Evolutionary conservation across 2,888 invertebrate species (phyloP).

Genomic region (Caenorhabditis angaria): DNA sequence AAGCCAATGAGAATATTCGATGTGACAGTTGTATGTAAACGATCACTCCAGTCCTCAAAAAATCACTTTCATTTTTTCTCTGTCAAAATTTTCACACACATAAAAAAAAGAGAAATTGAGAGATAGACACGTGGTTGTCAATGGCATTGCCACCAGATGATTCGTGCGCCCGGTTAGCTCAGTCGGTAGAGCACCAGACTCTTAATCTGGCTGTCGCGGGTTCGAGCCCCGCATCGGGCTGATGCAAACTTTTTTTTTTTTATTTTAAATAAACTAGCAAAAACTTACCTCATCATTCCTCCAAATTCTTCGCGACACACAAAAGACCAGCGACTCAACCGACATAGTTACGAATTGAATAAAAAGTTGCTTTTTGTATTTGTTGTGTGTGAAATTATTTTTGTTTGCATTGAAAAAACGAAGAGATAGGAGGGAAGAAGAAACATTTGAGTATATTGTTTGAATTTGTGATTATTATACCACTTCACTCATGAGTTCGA

Average conservation of each 20-base stretch:
- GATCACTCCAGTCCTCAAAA: slow-evolving; percentile 51
- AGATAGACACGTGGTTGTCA: neutral
- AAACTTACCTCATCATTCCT: slow-evolving; percentile 28
- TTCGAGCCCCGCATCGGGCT: slow-evolving; percentile 70
- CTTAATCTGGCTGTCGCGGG: slow-evolving; percentile 71
- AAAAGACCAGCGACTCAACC: slow-evolving; percentile 22
- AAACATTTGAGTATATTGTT: slow-evolving; percentile 7
- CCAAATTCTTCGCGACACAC: slow-evolving; percentile 33
- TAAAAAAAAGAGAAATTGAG: neutral
- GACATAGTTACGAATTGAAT: slow-evolving; percentile 22
- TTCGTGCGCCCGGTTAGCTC: slow-evolving; percentile 63
- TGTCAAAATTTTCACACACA: neutral
- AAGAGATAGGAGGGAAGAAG: neutral
- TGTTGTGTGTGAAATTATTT: neutral
- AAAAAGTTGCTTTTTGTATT: neutral
- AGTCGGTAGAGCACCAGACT: slow-evolving; percentile 71
- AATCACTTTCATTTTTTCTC: neutral
- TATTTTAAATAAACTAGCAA: neutral
- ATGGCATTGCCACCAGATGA: neutral
- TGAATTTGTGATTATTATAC: slow-evolving; percentile 9
- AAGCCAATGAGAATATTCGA: slow-evolving; percentile 51
- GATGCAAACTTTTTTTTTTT: slow-evolving; percentile 15
- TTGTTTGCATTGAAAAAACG: neutral
- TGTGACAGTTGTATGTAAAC: slow-evolving; percentile 52
- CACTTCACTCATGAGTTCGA: neutral